Evolutionary conservation across 2,113 vertebrate genomes (phyloP), one percentile per base, ranked within the genome.

Genomic region (Amblyopsis rosae): DNA sequence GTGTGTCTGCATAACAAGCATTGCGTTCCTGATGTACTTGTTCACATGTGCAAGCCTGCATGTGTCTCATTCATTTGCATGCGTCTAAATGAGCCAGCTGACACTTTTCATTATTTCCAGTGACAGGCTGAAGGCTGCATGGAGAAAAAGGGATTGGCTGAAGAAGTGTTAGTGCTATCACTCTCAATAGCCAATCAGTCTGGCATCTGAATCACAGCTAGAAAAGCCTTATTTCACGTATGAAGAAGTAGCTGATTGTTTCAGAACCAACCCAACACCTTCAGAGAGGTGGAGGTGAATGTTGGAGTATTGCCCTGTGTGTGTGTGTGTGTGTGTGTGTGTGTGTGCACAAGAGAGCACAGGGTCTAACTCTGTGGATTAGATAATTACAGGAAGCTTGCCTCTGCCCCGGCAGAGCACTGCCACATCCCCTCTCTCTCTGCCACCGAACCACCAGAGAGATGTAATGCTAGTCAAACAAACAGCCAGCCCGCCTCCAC

Each of bases 301-400:
- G 60, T 59, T 19, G 45, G 35, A 54, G 45, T 50, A 54, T 60
- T 55, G 64, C 67, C 64, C 59, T 79, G 26, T 9, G 26, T 9
- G 51, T 8, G 49, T 16, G 66, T 15, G 66, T 19, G 66, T 19
- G 53, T 13, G 41, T 19, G 60, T 19, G 65, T 58, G 55, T 32
- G 16, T 49, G 66, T 9, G 41, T 17, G 65, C 12, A 41, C 11
- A 55, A 12, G 64, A 19, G 51, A 12, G 64, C 12, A 12, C 1
- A 50, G 1, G 26, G 70, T 57, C 48, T 32, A 41, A 73, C 49
- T 75, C 73, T 76, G 78, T 85, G 74, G 77, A 84, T 86, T 82
- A 70, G 82, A 86, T 89, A 88, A 92, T 90, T 91, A 88, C 88
- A 90, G 88, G 86, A 88, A 91, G 77, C 77, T 81, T 41, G 77